Base-by-base conservation (phyloP, 2,888 invertebrate species). In the Psococerastis gibbosa region DNA sequence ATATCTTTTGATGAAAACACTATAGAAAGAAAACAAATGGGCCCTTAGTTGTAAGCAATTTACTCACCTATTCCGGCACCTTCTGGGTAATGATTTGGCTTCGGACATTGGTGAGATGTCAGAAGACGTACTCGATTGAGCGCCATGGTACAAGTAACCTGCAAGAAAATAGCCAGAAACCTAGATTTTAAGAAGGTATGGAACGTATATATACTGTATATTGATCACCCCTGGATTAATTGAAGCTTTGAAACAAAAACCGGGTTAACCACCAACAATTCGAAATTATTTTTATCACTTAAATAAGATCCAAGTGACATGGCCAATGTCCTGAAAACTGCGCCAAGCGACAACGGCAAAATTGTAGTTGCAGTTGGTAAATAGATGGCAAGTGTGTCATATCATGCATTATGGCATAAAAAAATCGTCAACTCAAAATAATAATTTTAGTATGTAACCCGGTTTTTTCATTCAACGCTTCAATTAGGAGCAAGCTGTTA, bases 91-190 rank as follows among this genome's bases (percentile, higher is more conserved):
- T 53, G 77, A 78, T 61, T 78, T 78, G 63, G 78, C 77, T 60
- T 78, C 78, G 57, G 77, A 75, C 75, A 77, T 77, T 56, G 78
- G 78, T 53, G 78, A 78, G 58, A 78, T 70, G 66, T 78, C 78
- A 58, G 78, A 78, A 51, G 78, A 78, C 52, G 78, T 78, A 65
- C 77, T 78, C 56, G 78, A 78, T 58, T 73, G 73, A 60, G 75
- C 74, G 59, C 76, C 76, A 61, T 78, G 78, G 62, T 78, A 78
- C 60, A 77, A 72, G 62, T 75, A 75, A 66, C 75, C 78, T 72
- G 66, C 57, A 64, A 66, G 38, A 33, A 43, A 41, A 45, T 43
- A 13, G 15, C n/a, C 35, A 13, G 22, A 41, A 46, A 11, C 17
- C n/a, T n/a, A 13, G 11, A n/a, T 18, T 20, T 48, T 46, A 47